Conservation (phyloP, 2,797 vertebrate species). For the Coilia nasus region DNA sequence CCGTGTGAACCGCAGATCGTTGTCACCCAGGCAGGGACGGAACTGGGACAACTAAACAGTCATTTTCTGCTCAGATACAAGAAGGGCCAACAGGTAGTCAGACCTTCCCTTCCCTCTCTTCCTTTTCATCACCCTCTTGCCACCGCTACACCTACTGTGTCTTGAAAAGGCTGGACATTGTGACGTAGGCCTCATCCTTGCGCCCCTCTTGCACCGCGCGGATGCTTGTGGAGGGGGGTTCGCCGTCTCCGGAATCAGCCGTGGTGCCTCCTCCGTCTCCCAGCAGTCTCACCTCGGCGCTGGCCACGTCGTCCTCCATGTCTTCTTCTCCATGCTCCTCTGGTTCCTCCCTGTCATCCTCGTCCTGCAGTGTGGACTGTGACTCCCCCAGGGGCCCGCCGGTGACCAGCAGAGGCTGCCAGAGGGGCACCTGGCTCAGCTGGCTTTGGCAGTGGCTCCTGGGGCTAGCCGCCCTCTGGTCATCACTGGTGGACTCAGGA, state of each 20-base stretch:
- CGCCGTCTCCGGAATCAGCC: constrained; percentile 23
- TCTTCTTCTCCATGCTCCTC: not conserved
- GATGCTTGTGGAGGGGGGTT: constrained; percentile 12
- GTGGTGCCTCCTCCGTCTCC: constrained; percentile 41
- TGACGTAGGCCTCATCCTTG: constrained; percentile 75
- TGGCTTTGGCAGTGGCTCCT: constrained; percentile 45
- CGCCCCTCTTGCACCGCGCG: constrained; percentile 29
- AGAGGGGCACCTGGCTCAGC: constrained; percentile 38
- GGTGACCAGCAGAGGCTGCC: not conserved
- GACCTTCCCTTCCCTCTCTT: not conserved
- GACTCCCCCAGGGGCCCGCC: constrained; percentile 38
- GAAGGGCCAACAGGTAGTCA: too few species aligned
- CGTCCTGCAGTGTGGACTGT: constrained; percentile 29
- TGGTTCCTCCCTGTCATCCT: not conserved
- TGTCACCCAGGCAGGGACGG: not conserved
- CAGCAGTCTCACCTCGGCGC: constrained; percentile 49
- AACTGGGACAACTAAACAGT: not conserved
- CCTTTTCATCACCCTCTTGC: not conserved
- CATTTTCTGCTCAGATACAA: too few species aligned
- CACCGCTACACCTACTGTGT: constrained; percentile 53
- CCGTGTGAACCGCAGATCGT: not conserved
- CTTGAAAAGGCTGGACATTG: constrained; percentile 79
- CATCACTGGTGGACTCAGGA: constrained; percentile 20
- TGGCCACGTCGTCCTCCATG: constrained; percentile 29
- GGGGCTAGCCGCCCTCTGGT: not conserved